Evolutionary conservation across 2,888 invertebrate species (phyloP), one percentile per base, ranked within the genome.

Genomic region (Leptinotarsa tumamoca): DNA sequence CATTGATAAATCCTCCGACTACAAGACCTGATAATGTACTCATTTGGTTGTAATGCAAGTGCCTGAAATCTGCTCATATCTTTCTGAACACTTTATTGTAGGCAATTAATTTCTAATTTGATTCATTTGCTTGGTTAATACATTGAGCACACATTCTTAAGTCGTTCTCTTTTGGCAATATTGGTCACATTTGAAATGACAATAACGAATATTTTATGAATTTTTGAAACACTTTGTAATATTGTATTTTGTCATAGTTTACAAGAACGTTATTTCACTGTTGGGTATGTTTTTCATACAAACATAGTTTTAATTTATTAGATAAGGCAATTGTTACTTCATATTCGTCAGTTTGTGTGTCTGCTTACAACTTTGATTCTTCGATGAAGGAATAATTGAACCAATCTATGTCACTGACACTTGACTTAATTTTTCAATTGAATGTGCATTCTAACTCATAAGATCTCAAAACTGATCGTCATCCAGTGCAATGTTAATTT

Each of bases 21-120:
- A 94, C 93, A 89, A 96, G 96, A 91, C 93, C 95, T 87, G 95
- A 95, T 88, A 95, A 94, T 89, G 94, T 93, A 86, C 92, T 96
- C 85, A 96, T 96, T 87, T 96, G 96, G 96, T 93, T 96, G 90
- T 96, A 86, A 83, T 78, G 73, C 72, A 80, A 81, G 82, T 83
- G 82, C 82, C 80, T 80, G 73, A 77, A 70, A 75, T 72, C 71
- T 74, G 74, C 74, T 77, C 72, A 74, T 68, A 67, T 77, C 75
- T 73, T 77, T 76, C 67, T 72, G 71, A 73, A 69, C 54, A 72
- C 68, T 43, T 43, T 3, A 43, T 43, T 68, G 71, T 61, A 76
- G 66, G 74, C 75, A 79, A 76, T 78, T 78, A 74, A 77, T 78
- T 78, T 71, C 71, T 75, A 10, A 43, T 43, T 43, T 43, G 43